Conservation (phyloP, 1,140 invertebrate species). For the Pogonus chalceus region DNA sequence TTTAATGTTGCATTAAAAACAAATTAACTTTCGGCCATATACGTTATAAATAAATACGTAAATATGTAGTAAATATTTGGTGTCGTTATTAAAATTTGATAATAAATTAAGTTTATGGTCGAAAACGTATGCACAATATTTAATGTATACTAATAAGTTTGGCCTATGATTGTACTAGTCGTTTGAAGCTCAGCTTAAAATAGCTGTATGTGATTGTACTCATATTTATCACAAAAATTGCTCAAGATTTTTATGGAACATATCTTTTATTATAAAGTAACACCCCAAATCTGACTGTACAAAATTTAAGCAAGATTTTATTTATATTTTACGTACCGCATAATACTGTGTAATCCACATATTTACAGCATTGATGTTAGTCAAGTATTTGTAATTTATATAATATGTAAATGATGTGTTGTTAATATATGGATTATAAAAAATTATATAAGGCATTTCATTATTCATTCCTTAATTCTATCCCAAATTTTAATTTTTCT, state of each 20-base stretch:
- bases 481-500: background rate
- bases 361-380: constrained; percentile 24
- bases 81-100: too few relatives aligned
- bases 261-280: constrained; percentile 10
- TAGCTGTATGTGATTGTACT: constrained; percentile 4
- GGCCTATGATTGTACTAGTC: background rate
- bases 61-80: too few relatives aligned
- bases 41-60: too few relatives aligned
- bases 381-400: constrained; percentile 15
- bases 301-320: constrained; percentile 11
- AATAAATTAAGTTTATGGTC: too few relatives aligned
- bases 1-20: too few relatives aligned
- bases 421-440: constrained; percentile 35
- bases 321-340: constrained; percentile 10
- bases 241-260: constrained; percentile 11
- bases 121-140: too few relatives aligned
- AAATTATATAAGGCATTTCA: constrained; percentile 18
- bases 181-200: background rate
- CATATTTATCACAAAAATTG: constrained; percentile 10
- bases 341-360: constrained; percentile 25
- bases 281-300: constrained; percentile 11
- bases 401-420: constrained; percentile 25
- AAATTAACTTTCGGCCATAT: too few relatives aligned
- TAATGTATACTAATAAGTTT: too few relatives aligned
- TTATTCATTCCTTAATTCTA: constrained; percentile 8